These are phyloP conservation scores for Syndactyla subalaris DNA, from an alignment of 2,797 vertebrate genomes.

Conservation along the genomic window DNA sequence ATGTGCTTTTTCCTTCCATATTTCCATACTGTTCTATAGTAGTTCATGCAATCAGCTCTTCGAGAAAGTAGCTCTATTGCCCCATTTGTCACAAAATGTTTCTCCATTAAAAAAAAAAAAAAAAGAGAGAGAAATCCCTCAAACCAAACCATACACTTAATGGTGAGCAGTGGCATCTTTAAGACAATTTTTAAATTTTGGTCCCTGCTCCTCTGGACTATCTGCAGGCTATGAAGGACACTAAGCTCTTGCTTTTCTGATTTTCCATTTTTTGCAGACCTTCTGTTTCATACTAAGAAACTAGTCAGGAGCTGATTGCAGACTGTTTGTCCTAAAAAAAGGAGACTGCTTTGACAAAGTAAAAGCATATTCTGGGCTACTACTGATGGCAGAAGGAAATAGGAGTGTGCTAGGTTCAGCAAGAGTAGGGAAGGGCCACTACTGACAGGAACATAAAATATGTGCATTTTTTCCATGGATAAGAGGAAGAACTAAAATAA, in stretches of 20 bases:
- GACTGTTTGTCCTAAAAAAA: background rate
- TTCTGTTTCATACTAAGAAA: background rate
- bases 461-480: background rate
- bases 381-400: background rate
- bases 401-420: background rate
- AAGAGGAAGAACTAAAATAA: background rate
- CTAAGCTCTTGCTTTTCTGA: background rate
- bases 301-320: background rate
- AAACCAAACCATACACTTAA: background rate
- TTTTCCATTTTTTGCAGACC: background rate
- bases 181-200: background rate
- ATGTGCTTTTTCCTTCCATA: background rate
- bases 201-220: background rate
- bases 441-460: background rate
- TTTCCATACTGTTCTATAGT: background rate
- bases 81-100: background rate
- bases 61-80: background rate
- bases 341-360: background rate
- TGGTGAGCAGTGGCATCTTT: background rate
- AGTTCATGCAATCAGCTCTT: background rate
- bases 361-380: background rate
- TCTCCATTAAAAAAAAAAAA: background rate
- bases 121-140: background rate
- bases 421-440: background rate
- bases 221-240: background rate